Percentiles rank a stretch among this genome's conserved stretches.
Evolutionary conservation across 2,113 vertebrate genomes (phyloP).

Genomic region (Proteles cristata): DNA sequence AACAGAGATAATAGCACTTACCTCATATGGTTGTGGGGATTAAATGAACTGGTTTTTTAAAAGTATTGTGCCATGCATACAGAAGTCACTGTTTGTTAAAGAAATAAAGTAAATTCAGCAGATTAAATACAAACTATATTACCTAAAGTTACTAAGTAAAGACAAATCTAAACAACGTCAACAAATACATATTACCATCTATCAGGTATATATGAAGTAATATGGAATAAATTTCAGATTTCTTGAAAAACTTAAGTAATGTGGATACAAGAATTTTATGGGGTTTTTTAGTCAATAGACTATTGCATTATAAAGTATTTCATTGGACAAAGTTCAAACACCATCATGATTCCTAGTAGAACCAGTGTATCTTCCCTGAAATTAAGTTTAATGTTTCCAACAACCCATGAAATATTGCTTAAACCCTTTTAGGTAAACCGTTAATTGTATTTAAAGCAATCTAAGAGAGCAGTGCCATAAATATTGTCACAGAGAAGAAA

Average conservation of each 20-base stretch:
- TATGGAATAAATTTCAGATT: neutral
- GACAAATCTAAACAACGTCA: neutral
- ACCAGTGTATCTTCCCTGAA: neutral
- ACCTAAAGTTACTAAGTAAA: constrained; percentile 27
- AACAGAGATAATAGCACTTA: neutral
- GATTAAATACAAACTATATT: neutral
- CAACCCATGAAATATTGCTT: neutral
- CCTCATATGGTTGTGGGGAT: neutral
- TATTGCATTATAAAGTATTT: neutral
- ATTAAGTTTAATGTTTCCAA: constrained; percentile 21
- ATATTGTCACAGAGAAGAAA: neutral
- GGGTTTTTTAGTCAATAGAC: neutral
- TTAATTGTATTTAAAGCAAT: neutral
- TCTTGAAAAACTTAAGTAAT: constrained; percentile 20
- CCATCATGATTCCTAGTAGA: neutral
- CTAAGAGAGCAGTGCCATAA: neutral
- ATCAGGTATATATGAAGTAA: neutral
- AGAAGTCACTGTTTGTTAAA: neutral
- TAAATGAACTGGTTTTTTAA: neutral
- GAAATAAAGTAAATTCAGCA: neutral
- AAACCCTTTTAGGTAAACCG: constrained; percentile 8
- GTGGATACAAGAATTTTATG: neutral
- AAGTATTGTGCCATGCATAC: neutral
- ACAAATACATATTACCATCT: neutral
- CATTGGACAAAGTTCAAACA: neutral